phyloP scores from a whole-genome alignment of 35 echinoderm and acorn worm genomes.

The Hemicentrotus pulcherrimus region DNA sequence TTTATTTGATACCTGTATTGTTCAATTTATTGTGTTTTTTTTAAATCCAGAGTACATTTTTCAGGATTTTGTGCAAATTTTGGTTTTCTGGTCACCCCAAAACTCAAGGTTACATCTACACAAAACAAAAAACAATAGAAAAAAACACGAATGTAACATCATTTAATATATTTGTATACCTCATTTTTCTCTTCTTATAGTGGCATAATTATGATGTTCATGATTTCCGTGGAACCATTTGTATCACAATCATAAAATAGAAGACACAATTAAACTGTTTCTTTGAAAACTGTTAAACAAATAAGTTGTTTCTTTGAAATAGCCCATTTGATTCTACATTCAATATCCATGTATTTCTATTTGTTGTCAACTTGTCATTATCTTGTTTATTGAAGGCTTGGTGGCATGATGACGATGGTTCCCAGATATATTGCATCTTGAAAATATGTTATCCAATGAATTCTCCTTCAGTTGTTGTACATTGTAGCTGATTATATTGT shows the following conservation, averaged over 20 bases:
- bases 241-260: not conserved
- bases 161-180: not conserved
- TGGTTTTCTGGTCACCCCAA: too few relatives aligned
- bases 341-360: not conserved
- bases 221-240: not conserved
- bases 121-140: too few relatives aligned
- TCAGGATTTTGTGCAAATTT: too few relatives aligned
- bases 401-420: not conserved
- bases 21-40: too few relatives aligned
- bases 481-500: not conserved
- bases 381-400: not conserved
- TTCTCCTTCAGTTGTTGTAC: not conserved
- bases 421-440: not conserved
- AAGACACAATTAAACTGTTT: too few relatives aligned
- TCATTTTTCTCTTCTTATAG: not conserved
- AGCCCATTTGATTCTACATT: too few relatives aligned
- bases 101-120: too few relatives aligned
- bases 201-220: not conserved
- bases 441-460: conserved; percentile 6
- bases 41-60: too few relatives aligned
- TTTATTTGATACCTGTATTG: too few relatives aligned
- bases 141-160: not conserved
- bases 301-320: too few relatives aligned
- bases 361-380: not conserved
- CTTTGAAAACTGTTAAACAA: too few relatives aligned